Evolutionary conservation across 2,888 invertebrate genomes (phyloP).

Genomic region (Carpatolechia fugitivella): DNA sequence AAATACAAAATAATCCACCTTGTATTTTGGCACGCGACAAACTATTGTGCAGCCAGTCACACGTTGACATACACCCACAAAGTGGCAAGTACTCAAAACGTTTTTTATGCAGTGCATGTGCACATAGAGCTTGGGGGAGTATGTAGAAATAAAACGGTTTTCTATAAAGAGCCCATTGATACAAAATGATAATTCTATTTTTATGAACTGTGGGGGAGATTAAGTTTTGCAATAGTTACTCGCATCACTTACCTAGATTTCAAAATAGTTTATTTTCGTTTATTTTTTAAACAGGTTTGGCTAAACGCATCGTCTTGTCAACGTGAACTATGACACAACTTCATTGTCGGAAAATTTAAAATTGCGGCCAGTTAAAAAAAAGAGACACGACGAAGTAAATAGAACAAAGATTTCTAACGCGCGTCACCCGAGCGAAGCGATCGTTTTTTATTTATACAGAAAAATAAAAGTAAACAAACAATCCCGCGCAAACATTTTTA

Average conservation of each 20-base stretch:
- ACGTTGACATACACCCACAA: neutral
- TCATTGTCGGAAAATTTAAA: no score
- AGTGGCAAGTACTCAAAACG: neutral
- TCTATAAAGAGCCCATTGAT: neutral
- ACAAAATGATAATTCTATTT: neutral
- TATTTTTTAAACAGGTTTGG: neutral
- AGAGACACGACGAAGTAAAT: no score
- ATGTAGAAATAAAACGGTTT: slow-evolving; percentile 7
- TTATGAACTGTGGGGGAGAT: neutral
- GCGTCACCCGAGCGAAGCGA: no score
- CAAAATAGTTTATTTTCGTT: neutral
- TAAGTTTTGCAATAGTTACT: neutral
- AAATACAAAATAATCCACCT: neutral
- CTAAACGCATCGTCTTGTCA: no score
- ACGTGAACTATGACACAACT: no score
- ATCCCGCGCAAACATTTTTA: slow-evolving; percentile 18
- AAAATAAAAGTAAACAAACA: no score
- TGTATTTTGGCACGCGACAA: slow-evolving; percentile 14
- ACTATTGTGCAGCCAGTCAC: slow-evolving; percentile 7
- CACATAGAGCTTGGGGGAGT: slow-evolving; percentile 1
- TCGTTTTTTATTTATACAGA: no score
- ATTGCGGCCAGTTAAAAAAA: no score
- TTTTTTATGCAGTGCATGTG: neutral
- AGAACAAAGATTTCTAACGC: no score
- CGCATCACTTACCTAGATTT: neutral